Evolutionary conservation across 2,888 invertebrate species (phyloP), one percentile per base, ranked within the genome.

Genomic region (Apodemia zela): DNA sequence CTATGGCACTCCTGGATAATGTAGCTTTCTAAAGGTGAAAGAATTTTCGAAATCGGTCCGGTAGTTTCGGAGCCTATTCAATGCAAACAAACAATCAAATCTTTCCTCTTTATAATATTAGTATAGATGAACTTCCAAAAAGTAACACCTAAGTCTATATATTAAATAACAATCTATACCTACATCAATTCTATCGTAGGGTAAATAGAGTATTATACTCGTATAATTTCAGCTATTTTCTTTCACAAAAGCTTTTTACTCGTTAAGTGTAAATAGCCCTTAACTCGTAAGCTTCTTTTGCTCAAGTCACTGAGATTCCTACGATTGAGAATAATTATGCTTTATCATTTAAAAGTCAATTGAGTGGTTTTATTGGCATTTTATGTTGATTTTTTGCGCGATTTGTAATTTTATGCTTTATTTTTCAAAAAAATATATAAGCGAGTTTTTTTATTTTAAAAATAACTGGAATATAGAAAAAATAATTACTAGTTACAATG

Each of bases 341-440:
- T 54, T 49, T 49, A 18, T 18, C 49, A 11, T 18, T 42, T 49
- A 49, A 49, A 49, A 49, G 49, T 49, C 49, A 2, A 49, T 47
- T 18, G 49, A 49, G 49, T 49, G 49, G 18, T 49, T 49, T 54
- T 54, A 54, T 54, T 54, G 54, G 25, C 5, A 54, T 54, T 54
- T 54, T 25, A 54, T 54, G 25, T 21, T 54, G 25, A 54, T 21
- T 54, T 54, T 54, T 54, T 15, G 5, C 13, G 25, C 15, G 42
- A 11, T 54, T 54, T 54, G 25, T 5, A 42, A 42, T 51, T 18
- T 51, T 51, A 51, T 51, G 18, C 11, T 11, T 51, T 18, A 21
- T 17, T 51, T 4, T 17, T 17, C 3, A 51, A 51, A 21, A 17
- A 51, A 21, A 10, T 18, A 49, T 10, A 49, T 11, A 61, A 59